Evolutionary conservation across 1,140 invertebrate species (phyloP).

Genomic region (Steinernema khuongi): DNA sequence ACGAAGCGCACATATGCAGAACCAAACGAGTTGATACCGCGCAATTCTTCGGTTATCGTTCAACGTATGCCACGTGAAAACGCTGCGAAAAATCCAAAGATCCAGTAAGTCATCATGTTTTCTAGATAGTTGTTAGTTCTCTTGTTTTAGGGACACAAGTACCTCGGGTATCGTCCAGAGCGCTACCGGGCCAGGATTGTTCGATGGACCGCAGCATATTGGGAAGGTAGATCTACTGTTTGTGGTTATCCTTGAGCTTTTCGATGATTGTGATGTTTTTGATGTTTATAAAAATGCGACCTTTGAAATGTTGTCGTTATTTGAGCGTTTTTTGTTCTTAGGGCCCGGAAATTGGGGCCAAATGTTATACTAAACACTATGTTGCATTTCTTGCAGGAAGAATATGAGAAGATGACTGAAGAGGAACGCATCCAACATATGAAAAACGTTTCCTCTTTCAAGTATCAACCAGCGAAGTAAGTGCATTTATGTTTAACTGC

Average conservation of each 20-base stretch:
- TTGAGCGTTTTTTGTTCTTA: too few species aligned
- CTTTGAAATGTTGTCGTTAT: too few species aligned
- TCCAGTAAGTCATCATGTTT: conserved; percentile 55
- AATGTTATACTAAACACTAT: neutral
- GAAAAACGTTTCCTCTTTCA: conserved; percentile 88
- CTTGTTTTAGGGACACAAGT: conserved; percentile 41
- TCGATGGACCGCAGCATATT: conserved; percentile 31
- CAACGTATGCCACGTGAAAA: conserved; percentile 76
- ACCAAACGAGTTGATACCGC: conserved; percentile 78
- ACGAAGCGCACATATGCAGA: conserved; percentile 71
- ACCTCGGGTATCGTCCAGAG: conserved; percentile 45
- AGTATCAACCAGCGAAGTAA: conserved; percentile 93
- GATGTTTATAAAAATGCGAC: too few species aligned
- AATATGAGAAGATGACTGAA: conserved; percentile 82
- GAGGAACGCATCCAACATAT: conserved; percentile 94
- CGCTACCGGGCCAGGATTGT: neutral
- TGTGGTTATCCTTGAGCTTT: conserved; percentile 12
- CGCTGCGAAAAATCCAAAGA: conserved; percentile 59
- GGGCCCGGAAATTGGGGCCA: too few species aligned
- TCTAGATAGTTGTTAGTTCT: neutral
- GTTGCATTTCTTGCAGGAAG: conserved; percentile 63
- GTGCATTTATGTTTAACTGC: conserved; percentile 53
- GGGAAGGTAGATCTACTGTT: conserved; percentile 29
- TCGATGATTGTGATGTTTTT: neutral
- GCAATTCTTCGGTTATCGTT: conserved; percentile 93